Percentiles rank a stretch among this genome's conserved stretches.
These are phyloP conservation scores for Cotesia vestalis DNA, from an alignment of 1,140 invertebrate genomes.

Conservation along the genomic window DNA sequence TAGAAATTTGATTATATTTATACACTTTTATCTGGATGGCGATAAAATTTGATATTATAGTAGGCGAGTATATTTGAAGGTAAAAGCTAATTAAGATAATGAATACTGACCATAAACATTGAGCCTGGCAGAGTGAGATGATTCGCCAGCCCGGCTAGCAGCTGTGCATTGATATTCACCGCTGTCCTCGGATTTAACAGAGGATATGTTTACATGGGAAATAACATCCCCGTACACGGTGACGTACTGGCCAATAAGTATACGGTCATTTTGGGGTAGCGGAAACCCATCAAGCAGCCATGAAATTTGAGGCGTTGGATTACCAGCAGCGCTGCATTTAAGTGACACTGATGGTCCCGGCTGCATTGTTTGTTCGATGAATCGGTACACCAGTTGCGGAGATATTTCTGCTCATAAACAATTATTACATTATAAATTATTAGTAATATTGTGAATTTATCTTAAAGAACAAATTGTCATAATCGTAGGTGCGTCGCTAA, in stretches of 20 bases:
- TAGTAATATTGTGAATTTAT: too few species aligned
- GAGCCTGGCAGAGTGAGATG: conserved; percentile 70
- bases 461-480: too few species aligned
- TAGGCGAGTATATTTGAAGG: too few species aligned
- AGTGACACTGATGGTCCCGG: conserved; percentile 70
- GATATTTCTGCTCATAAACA: conserved; percentile 64
- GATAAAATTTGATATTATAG: too few species aligned
- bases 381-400: conserved; percentile 68
- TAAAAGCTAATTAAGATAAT: conserved; percentile 35
- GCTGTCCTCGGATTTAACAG: conserved; percentile 75
- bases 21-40: too few species aligned
- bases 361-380: conserved; percentile 71
- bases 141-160: conserved; percentile 71
- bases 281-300: conserved; percentile 70
- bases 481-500: too few species aligned
- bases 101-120: conserved; percentile 73
- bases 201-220: conserved; percentile 78
- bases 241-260: conserved; percentile 74
- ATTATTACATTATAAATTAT: background rate
- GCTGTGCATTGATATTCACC: conserved; percentile 78
- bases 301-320: conserved; percentile 72
- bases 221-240: conserved; percentile 76
- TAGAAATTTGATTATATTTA: too few species aligned
- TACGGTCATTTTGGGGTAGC: conserved; percentile 70
- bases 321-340: conserved; percentile 73